Evolutionary conservation across 2,113 vertebrate genomes (phyloP), one percentile per base, ranked within the genome.

Genomic region (Scortum barcoo): DNA sequence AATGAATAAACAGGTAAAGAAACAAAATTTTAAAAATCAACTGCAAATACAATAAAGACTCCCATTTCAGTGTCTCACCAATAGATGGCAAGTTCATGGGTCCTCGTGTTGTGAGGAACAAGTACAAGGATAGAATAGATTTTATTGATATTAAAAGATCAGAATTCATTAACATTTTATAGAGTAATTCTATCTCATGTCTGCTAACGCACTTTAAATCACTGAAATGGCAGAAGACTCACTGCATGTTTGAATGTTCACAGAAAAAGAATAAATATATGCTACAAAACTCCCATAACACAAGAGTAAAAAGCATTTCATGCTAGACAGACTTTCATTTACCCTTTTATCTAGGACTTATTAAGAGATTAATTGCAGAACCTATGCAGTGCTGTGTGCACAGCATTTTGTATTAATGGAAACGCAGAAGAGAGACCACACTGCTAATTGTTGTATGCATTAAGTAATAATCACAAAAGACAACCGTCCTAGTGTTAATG

Each of bases 381-480:
- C 56, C 71, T 67, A 9, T 78, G 65, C 14, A 11, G 30, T 26
- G n/a, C 48, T 78, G 65, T 77, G 69, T 74, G 76, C 67, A 57
- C 74, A 69, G 54, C 60, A 51, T 87, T 81, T 72, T 72, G 54
- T 65, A 63, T 82, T 80, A 84, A 90, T 75, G 71, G 57, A 83
- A 78, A 82, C 48, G 20, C 81, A 63, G n/a, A 28, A 63, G 54
- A 82, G 36, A 83, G 76, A 71, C 26, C 80, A 71, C 80, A 50
- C 70, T 42, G 71, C 53, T 80, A 82, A 87, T 87, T 87, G 67
- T 76, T 80, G 67, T 87, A 69, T 82, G 69, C 72, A 38, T 58
- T 30, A 67, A 67, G 80, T 62, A 76, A 86, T 82, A 85, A 88
- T 81, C 58, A 77, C 75, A 86, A 62, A 86, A 72, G 66, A 88